Evolutionary conservation across 2,797 vertebrate species (phyloP), one percentile per base, ranked within the genome.

Genomic region (Muscicapa comitata): DNA sequence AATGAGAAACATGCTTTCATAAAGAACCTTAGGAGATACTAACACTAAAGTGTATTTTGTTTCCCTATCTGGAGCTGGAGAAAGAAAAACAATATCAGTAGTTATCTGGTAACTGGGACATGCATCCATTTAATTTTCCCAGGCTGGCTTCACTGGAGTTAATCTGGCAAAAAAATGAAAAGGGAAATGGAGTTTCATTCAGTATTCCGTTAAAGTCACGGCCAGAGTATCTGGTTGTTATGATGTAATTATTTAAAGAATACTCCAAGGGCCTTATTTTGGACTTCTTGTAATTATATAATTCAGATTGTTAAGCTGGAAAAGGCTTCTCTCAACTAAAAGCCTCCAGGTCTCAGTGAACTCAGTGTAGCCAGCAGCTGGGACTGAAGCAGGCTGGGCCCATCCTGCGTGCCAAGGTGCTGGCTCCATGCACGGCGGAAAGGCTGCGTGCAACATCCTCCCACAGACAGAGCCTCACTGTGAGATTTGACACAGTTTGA

Each of bases 401-500:
- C 19, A 45, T 40, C 26, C 28, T 6, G 67, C 19, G 43, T 12
- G 35, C 77, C 1, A 11, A 6, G 25, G 82, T 0, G 0, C 63
- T 38, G 75, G 35, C 13, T 63, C 74, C 57, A 42, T 1, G 3
- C 31, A 6, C 0, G 0, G 24, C 1, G 0, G 29, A 38, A 24
- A 85, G 55, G 43, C 40, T 15, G n/a, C 0, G 2, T 18, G 61
- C 51, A 48, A 2, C 0, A 0, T 40, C 68, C 63, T 47, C 57
- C 26, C 37, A 6, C 10, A 16, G 58, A 10, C 72, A 91, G 45
- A 73, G 31, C 82, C 75, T 84, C 3, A 6, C 73, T 38, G 58
- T 2, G 21, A 72, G 58, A 76, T 4, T 7, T 28, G 61, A 55
- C 80, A 38, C 77, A 28, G 74, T 48, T 57, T 89, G 82, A 82